Evolutionary conservation across 1,140 invertebrate genomes (phyloP).

Genomic region (Camponotus pennsylvanicus): DNA sequence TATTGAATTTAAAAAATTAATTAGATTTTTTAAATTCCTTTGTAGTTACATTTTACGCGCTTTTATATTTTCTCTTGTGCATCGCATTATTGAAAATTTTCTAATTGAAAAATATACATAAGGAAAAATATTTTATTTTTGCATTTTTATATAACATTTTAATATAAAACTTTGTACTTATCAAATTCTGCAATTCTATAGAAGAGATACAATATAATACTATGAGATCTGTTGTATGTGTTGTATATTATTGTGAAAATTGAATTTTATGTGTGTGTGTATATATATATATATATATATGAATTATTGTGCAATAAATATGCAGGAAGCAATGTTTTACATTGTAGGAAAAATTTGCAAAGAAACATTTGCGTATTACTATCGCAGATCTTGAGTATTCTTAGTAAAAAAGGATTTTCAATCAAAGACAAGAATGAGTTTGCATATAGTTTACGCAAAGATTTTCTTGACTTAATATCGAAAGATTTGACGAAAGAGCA

Average conservation of each 20-base stretch:
- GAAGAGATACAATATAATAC: neutral
- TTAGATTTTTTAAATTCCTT: too few relatives aligned
- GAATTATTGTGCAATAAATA: neutral
- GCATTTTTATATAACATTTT: neutral
- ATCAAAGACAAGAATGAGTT: constrained; percentile 9
- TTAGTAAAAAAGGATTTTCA: constrained; percentile 45
- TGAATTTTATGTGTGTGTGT: neutral
- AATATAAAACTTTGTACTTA: neutral
- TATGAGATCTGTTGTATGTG: neutral
- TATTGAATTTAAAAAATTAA: too few relatives aligned
- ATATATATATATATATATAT: neutral
- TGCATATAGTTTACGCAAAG: constrained; percentile 28
- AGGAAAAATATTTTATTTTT: neutral
- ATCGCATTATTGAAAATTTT: too few relatives aligned
- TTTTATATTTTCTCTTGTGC: too few relatives aligned
- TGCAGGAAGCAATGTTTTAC: neutral
- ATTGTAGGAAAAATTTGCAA: constrained; percentile 60
- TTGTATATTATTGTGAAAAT: neutral
- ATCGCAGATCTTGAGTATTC: constrained; percentile 43
- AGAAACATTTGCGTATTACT: constrained; percentile 57
- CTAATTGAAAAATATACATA: too few relatives aligned
- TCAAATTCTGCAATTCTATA: neutral
- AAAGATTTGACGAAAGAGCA: constrained; percentile 21
- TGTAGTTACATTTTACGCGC: too few relatives aligned
- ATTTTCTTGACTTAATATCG: constrained; percentile 48